Conservation (phyloP, 2,888 invertebrate genomes). For the Drosophila ezoana region DNA sequence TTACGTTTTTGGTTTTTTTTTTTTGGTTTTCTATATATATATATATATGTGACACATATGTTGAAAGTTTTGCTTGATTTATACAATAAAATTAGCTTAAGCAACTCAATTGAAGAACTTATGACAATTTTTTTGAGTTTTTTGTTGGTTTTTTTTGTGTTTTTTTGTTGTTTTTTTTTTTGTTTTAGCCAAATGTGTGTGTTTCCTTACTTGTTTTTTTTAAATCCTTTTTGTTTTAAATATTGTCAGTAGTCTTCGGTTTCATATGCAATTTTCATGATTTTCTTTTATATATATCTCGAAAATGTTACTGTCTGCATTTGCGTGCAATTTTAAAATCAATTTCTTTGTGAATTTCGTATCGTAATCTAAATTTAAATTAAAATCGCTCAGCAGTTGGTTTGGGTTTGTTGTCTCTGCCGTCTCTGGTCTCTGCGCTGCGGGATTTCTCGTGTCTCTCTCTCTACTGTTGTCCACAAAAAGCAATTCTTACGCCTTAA, state of each 20-base stretch:
- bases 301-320: slow-evolving; percentile 37
- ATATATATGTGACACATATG: slow-evolving; percentile 54
- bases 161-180: background rate
- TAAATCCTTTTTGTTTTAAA: slow-evolving; percentile 64
- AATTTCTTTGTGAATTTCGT: slow-evolving; percentile 50
- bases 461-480: slow-evolving; percentile 43
- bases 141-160: slow-evolving; percentile 20
- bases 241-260: slow-evolving; percentile 78
- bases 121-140: slow-evolving; percentile 25
- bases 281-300: slow-evolving; percentile 22
- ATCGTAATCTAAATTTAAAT: slow-evolving; percentile 73
- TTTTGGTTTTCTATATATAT: slow-evolving; percentile 15
- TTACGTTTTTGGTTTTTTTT: slow-evolving; percentile 12
- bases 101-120: slow-evolving; percentile 58
- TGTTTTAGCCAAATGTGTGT: slow-evolving; percentile 35
- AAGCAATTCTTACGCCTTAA: slow-evolving; percentile 79
- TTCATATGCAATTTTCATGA: slow-evolving; percentile 60
- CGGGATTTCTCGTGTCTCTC: background rate
- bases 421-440: slow-evolving; percentile 24
- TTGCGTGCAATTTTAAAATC: slow-evolving; percentile 56
- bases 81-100: slow-evolving; percentile 55
- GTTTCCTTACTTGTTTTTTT: slow-evolving; percentile 23
- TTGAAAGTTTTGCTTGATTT: slow-evolving; percentile 57
- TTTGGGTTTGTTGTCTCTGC: slow-evolving; percentile 8
- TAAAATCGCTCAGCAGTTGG: slow-evolving; percentile 61